Conservation (phyloP, 2,888 invertebrate species). For the Eulithis testata region DNA sequence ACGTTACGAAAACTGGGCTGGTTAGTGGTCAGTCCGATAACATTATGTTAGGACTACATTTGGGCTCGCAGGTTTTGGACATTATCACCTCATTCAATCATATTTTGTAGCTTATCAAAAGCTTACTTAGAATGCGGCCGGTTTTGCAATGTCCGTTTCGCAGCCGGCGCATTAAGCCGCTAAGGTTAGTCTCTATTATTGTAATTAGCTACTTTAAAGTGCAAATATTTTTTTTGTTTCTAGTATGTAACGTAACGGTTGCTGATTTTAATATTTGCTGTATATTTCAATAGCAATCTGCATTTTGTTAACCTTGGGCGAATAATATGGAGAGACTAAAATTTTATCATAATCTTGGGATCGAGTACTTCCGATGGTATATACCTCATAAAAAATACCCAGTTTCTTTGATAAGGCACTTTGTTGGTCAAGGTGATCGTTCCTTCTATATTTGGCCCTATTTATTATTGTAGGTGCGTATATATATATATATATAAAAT, state of each 20-base stretch:
- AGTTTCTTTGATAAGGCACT: background rate
- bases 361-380: too few relatives aligned
- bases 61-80: constrained; percentile 45
- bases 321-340: too few relatives aligned
- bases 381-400: too few relatives aligned
- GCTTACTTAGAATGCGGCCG: constrained; percentile 26
- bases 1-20: constrained; percentile 62
- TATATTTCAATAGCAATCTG: too few relatives aligned
- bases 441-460: too few relatives aligned
- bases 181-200: constrained; percentile 34
- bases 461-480: too few relatives aligned
- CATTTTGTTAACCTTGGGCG: too few relatives aligned
- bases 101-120: constrained; percentile 36
- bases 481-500: too few relatives aligned
- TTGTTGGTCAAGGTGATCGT: background rate
- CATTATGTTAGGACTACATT: constrained; percentile 47
- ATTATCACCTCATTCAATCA: constrained; percentile 44
- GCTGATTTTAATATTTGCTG: background rate
- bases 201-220: constrained; percentile 32
- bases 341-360: too few relatives aligned
- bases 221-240: constrained; percentile 20
- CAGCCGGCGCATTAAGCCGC: constrained; percentile 21
- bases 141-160: constrained; percentile 22
- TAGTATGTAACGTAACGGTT: background rate
- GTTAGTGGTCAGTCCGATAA: constrained; percentile 48